Conservation (phyloP, 2,797 vertebrate genomes). For the Halcyon badia region DNA sequence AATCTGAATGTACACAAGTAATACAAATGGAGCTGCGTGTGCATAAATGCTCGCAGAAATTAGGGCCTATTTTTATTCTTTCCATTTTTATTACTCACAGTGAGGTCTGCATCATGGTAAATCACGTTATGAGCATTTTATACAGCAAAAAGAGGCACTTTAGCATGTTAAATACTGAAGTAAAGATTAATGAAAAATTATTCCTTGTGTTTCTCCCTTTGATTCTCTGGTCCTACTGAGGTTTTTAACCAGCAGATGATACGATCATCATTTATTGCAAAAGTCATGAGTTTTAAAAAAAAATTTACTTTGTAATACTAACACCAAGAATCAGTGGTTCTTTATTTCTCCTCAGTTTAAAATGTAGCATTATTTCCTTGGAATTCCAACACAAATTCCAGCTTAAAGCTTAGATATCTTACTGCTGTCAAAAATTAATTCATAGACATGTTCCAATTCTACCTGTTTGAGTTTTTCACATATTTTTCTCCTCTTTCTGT, state of each 20-base stretch:
- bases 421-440: background rate
- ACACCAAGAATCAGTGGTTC: background rate
- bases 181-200: background rate
- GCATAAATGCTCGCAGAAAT: background rate
- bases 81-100: background rate
- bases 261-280: background rate
- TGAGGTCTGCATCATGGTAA: background rate
- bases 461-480: slow-evolving; percentile 1
- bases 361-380: background rate
- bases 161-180: background rate
- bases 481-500: slow-evolving; percentile 17
- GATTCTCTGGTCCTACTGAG: background rate
- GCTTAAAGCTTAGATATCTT: background rate
- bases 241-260: background rate
- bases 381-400: background rate
- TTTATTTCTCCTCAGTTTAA: background rate
- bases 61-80: background rate
- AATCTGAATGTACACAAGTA: background rate
- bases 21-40: background rate
- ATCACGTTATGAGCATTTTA: background rate
- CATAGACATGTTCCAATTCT: background rate
- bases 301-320: background rate
- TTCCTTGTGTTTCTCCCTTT: background rate
- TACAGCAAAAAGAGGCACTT: background rate
- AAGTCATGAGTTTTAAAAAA: background rate